Evolutionary conservation across 2,797 vertebrate genomes (phyloP).

Genomic region (Octomys mimax): DNA sequence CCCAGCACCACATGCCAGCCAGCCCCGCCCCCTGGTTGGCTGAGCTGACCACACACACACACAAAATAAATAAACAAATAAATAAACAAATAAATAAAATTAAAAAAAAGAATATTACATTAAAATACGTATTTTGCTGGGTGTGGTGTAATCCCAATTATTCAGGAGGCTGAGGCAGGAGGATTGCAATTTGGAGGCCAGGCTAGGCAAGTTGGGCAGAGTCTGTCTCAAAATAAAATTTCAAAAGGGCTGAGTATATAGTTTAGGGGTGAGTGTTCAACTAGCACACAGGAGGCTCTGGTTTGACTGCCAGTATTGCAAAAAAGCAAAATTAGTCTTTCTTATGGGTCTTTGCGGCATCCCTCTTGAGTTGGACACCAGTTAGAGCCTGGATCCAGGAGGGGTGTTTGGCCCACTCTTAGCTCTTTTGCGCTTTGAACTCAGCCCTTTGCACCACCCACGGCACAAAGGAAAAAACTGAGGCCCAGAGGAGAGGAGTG

Average conservation of each 20-base stretch:
- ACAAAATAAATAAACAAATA: no score
- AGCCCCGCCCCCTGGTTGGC: no score
- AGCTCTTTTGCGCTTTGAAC: background rate
- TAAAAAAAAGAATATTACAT: background rate
- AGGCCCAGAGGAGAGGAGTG: background rate
- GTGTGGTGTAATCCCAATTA: background rate
- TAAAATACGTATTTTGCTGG: slow-evolving; percentile 13
- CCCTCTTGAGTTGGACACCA: background rate
- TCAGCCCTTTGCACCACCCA: background rate
- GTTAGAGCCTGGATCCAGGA: background rate
- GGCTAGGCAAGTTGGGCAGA: no score
- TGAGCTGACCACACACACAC: no score
- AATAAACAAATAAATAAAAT: no score
- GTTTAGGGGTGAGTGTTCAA: background rate
- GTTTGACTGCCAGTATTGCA: background rate
- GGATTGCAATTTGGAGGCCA: no score
- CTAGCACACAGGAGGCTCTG: background rate
- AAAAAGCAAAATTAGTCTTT: background rate
- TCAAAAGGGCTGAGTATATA: no score
- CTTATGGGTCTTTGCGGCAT: background rate
- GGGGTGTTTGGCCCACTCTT: no score
- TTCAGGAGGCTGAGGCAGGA: no score
- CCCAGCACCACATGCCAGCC: no score
- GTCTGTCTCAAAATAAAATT: no score
- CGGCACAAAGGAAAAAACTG: background rate